These are phyloP conservation scores for Apamea crenata DNA, from an alignment of 2,888 invertebrate species.

Conservation along the genomic window DNA sequence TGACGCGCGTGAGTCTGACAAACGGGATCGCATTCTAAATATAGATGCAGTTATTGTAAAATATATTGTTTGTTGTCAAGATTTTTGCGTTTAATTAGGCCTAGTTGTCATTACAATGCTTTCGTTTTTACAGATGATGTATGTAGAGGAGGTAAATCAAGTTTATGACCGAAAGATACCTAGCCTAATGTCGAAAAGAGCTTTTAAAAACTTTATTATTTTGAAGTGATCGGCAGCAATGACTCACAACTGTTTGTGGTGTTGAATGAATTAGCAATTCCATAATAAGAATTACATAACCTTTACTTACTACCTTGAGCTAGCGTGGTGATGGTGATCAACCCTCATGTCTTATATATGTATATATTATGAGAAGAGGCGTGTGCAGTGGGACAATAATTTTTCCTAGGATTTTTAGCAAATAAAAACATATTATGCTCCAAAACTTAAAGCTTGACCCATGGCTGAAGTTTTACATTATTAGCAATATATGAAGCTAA, in stretches of 20 bases:
- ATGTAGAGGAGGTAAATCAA: not conserved
- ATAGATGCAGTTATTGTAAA: conserved; percentile 58
- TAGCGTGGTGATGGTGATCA: not conserved
- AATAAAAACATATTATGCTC: not conserved
- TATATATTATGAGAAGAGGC: not conserved
- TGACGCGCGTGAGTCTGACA: conserved; percentile 74
- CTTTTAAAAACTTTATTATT: not conserved
- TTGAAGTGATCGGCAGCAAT: not conserved
- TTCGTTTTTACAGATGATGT: not conserved
- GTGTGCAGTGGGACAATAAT: not conserved
- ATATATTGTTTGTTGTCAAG: conserved; percentile 32
- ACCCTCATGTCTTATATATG: not conserved
- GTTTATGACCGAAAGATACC: not conserved
- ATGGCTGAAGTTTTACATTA: not conserved
- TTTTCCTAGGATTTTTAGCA: not conserved
- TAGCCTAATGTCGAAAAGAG: not conserved
- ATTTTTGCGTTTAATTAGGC: conserved; percentile 28
- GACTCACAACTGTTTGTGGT: not conserved
- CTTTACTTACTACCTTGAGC: not conserved
- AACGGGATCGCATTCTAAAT: conserved; percentile 67
- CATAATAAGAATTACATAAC: not conserved
- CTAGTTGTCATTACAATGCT: not conserved
- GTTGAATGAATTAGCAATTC: not conserved
- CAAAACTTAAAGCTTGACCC: not conserved
- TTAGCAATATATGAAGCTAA: not conserved